Percentiles rank a stretch among this genome's conserved stretches.
phyloP scores from a whole-genome alignment of 2,888 invertebrate genomes.

The Hedychridium roseum region DNA sequence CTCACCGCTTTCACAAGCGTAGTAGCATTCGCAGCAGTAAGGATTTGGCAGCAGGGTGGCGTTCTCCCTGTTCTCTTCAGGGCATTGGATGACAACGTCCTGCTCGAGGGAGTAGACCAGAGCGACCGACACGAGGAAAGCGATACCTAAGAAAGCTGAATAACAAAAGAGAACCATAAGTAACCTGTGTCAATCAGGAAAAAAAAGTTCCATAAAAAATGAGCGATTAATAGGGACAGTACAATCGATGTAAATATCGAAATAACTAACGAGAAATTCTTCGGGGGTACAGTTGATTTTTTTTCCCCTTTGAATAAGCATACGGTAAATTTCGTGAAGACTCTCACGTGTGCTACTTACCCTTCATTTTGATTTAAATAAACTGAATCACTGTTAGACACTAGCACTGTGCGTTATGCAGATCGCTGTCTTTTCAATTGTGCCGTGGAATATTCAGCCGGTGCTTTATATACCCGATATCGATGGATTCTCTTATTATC shows the following conservation, averaged over 20 bases:
- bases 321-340: no score
- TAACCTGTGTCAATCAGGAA: neutral
- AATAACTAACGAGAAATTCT: no score
- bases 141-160: conserved; percentile 23
- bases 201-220: neutral
- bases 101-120: conserved; percentile 12
- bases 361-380: no score
- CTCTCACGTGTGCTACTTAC: no score
- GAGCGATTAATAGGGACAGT: neutral
- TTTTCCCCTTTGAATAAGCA: no score
- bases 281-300: no score
- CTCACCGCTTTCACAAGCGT: conserved; percentile 35
- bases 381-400: no score
- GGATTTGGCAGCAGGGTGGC: conserved; percentile 41
- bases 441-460: no score
- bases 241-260: no score
- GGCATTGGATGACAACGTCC: conserved; percentile 27
- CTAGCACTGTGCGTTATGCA: no score
- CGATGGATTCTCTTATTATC: conserved; percentile 17
- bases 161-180: neutral
- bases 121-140: conserved; percentile 22
- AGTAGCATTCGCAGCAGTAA: conserved; percentile 40
- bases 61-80: conserved; percentile 24
- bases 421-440: no score
- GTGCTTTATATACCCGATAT: conserved; percentile 30